phyloP scores from a whole-genome alignment of 2,888 invertebrate genomes.

The Cephus rjabovi region DNA sequence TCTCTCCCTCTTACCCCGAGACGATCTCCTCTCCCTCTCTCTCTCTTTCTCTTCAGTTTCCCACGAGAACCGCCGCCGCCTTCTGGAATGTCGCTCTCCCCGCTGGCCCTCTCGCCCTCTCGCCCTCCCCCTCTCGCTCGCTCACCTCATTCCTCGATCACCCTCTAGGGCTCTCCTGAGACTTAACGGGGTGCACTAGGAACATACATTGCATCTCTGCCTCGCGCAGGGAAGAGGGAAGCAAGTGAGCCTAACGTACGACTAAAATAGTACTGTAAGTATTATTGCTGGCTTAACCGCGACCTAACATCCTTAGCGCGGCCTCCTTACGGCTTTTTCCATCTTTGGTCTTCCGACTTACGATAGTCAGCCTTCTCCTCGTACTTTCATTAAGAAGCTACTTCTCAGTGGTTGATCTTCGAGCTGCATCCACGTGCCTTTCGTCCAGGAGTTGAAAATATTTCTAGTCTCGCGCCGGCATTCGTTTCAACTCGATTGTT shows the following conservation, averaged over 20 bases:
- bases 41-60: conserved; percentile 62
- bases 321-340: conserved; percentile 4
- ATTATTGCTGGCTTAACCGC: conserved; percentile 1
- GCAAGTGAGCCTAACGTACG: conserved; percentile 1
- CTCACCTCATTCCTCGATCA: conserved; percentile 24
- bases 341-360: conserved; percentile 3
- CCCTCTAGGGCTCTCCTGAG: conserved; percentile 30
- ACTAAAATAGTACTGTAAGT: not conserved
- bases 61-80: conserved; percentile 65
- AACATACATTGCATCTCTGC: conserved; percentile 15
- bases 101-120: conserved; percentile 25
- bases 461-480: too few species aligned
- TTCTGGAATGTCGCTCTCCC: conserved; percentile 66
- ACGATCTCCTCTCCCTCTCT: conserved; percentile 51
- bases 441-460: too few species aligned
- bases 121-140: conserved; percentile 32
- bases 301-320: conserved; percentile 4
- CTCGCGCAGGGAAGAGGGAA: conserved; percentile 5
- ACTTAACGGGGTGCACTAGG: conserved; percentile 32
- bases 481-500: too few species aligned
- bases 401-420: too few species aligned
- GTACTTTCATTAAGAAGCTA: too few species aligned
- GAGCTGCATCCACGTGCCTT: too few species aligned
- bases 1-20: conserved; percentile 37
- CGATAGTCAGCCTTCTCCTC: not conserved